These are phyloP conservation scores for Xestia rhomboidea DNA, from an alignment of 2,888 invertebrate species.

Conservation along the genomic window DNA sequence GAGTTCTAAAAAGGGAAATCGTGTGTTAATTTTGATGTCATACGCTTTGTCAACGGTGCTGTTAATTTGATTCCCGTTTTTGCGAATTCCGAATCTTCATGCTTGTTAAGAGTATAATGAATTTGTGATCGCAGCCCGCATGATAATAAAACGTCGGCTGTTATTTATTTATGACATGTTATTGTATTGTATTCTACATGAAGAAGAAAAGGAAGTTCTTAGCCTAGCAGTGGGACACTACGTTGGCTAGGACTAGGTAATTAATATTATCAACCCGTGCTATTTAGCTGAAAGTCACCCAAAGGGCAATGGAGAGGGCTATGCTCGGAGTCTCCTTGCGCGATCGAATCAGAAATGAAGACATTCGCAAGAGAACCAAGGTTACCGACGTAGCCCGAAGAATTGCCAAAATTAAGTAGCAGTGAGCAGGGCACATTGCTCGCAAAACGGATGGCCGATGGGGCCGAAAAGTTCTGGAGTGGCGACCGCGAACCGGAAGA, in stretches of 20 bases:
- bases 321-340: too few species aligned
- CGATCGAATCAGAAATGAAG: too few species aligned
- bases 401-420: too few species aligned
- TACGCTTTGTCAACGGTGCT: conserved; percentile 11
- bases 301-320: too few species aligned
- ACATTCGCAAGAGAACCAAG: too few species aligned
- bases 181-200: not conserved
- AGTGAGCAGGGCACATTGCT: too few species aligned
- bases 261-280: not conserved
- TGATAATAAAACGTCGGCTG: not conserved
- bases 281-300: too few species aligned
- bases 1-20: conserved; percentile 7
- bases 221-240: not conserved
- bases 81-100: conserved; percentile 1
- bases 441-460: too few species aligned
- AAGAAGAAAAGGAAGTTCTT: too few species aligned
- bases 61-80: conserved; percentile 24
- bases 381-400: too few species aligned
- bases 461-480: too few species aligned
- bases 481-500: too few species aligned
- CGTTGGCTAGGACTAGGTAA: not conserved
- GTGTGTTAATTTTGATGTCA: conserved; percentile 19
- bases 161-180: not conserved
- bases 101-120: not conserved
- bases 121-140: not conserved